A percentile compares a stretch with the other conserved stretches of the same genome.
phyloP scores from a whole-genome alignment of 2,113 vertebrate species.

The Gasterosteus nipponicus region DNA sequence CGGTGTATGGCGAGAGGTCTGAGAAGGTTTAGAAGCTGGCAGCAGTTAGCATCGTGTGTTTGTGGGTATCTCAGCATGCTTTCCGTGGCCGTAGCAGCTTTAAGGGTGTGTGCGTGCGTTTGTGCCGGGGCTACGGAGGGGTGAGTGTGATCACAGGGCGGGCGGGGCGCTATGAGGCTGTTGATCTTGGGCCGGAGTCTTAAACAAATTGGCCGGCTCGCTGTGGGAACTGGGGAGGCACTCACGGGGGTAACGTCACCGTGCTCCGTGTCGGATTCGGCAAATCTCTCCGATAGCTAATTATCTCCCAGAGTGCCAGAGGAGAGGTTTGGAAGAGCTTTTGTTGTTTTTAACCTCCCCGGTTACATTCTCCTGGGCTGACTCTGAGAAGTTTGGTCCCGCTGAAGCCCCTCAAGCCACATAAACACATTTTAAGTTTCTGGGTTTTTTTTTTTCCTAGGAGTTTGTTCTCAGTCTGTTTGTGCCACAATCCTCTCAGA shows the following conservation, averaged over 20 bases:
- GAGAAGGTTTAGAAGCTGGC: conserved; percentile 45
- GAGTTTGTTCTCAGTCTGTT: conserved; percentile 17
- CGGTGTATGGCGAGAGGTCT: conserved; percentile 47
- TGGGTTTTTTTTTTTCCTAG: not conserved
- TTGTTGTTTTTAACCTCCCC: conserved; percentile 61
- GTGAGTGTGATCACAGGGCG: conserved; percentile 56
- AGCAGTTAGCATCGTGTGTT: conserved; percentile 31
- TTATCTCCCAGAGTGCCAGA: conserved; percentile 69
- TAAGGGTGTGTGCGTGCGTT: conserved; percentile 29
- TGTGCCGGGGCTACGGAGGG: conserved; percentile 37
- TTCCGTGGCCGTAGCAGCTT: conserved; percentile 28
- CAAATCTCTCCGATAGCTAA: conserved; percentile 71
- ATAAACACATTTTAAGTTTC: conserved; percentile 5
- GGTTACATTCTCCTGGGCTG: conserved; percentile 34
- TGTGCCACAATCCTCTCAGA: conserved; percentile 20
- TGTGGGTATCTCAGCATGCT: conserved; percentile 34
- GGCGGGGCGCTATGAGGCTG: conserved; percentile 57
- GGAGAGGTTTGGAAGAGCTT: conserved; percentile 60
- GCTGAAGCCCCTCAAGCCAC: conserved; percentile 30
- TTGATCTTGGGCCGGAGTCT: conserved; percentile 72
- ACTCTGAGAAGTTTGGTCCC: conserved; percentile 48
- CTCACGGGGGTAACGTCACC: conserved; percentile 58
- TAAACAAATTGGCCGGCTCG: conserved; percentile 66
- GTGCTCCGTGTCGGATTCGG: conserved; percentile 68
- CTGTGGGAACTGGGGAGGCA: conserved; percentile 65